These are phyloP conservation scores for Sebastes kiyomatsui DNA, from an alignment of 2,797 vertebrate genomes.

Conservation along the genomic window DNA sequence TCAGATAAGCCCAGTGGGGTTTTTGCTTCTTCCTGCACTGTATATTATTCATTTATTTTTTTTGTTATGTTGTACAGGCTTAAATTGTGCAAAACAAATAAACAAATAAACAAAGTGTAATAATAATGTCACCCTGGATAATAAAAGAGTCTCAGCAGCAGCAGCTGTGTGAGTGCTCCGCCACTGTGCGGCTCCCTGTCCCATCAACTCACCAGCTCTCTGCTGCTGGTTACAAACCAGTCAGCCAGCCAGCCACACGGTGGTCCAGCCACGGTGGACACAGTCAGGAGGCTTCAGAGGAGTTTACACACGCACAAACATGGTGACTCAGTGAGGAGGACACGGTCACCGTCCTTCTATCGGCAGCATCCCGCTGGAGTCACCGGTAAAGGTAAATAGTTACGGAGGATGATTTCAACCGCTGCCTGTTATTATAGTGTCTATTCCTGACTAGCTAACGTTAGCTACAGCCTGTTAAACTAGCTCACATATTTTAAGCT, in stretches of 20 bases:
- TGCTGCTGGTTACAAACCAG: slow-evolving; percentile 32
- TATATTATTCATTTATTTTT: no score
- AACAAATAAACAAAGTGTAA: no score
- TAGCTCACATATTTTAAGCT: slow-evolving; percentile 35
- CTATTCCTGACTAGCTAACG: slow-evolving; percentile 52
- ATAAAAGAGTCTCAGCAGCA: background rate
- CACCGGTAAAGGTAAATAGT: slow-evolving; percentile 52
- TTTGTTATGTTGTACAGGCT: no score
- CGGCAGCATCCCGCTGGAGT: slow-evolving; percentile 39
- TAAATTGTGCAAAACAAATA: no score
- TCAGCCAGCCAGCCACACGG: slow-evolving; percentile 36
- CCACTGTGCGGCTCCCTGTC: slow-evolving; percentile 54
- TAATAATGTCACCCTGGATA: no score
- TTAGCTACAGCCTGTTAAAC: slow-evolving; percentile 54
- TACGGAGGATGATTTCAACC: background rate
- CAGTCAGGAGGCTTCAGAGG: slow-evolving; percentile 60
- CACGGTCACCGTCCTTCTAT: background rate
- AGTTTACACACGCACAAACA: slow-evolving; percentile 39
- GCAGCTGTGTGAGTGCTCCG: slow-evolving; percentile 30
- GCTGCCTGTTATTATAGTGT: background rate
- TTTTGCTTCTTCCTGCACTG: no score
- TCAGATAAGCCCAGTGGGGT: no score
- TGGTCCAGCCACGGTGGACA: slow-evolving; percentile 65
- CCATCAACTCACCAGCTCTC: slow-evolving; percentile 24
- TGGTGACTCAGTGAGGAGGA: slow-evolving; percentile 58